Conservation (phyloP, 2,888 invertebrate species). For the Bombyx huttoni region DNA sequence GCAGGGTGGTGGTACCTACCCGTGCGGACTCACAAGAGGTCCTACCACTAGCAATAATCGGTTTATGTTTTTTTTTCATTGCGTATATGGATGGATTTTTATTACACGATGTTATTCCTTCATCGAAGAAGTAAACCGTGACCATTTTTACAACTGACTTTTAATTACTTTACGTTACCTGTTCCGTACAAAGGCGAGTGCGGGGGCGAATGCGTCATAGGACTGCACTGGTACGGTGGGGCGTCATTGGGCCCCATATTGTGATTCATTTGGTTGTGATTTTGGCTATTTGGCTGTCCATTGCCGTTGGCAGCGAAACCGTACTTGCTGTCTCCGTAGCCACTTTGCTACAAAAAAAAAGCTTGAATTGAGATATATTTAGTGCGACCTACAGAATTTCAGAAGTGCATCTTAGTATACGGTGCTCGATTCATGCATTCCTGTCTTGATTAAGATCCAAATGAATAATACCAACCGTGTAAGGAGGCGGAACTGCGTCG, state of each 20-base stretch:
- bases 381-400: background rate
- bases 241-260: conserved; percentile 41
- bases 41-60: too few relatives aligned
- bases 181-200: conserved; percentile 72
- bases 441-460: conserved; percentile 1
- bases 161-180: conserved; percentile 21
- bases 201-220: conserved; percentile 59
- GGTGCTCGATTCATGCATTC: background rate
- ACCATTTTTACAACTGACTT: too few relatives aligned
- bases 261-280: conserved; percentile 34
- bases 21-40: too few relatives aligned
- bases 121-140: too few relatives aligned
- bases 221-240: conserved; percentile 48
- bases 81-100: too few relatives aligned
- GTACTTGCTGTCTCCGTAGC: conserved; percentile 75
- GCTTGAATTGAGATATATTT: background rate
- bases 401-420: background rate
- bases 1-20: too few relatives aligned
- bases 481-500: conserved; percentile 86
- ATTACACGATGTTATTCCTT: too few relatives aligned
- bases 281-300: conserved; percentile 31
- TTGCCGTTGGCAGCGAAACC: conserved; percentile 70
- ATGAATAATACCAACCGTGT: conserved; percentile 76
- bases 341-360: conserved; percentile 44
- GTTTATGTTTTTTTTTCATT: too few relatives aligned